These are phyloP conservation scores for Aphis craccivora DNA, from an alignment of 1,140 invertebrate species.

Conservation along the genomic window DNA sequence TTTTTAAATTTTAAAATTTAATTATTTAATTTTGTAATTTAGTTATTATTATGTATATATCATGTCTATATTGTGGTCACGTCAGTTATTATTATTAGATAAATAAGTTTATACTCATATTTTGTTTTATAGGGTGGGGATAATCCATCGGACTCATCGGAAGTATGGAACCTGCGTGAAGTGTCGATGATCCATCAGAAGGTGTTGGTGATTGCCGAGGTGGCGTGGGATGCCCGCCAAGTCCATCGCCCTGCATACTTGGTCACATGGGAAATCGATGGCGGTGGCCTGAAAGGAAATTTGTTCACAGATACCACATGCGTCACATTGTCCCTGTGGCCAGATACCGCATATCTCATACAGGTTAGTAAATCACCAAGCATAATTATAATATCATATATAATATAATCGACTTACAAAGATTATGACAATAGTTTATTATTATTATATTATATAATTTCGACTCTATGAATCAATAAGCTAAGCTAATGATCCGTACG, in stretches of 20 bases:
- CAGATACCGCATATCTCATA: conserved; percentile 80
- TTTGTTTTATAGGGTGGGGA: neutral
- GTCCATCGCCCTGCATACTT: conserved; percentile 67
- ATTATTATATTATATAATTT: neutral
- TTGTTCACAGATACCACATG: conserved; percentile 80
- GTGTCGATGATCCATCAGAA: conserved; percentile 75
- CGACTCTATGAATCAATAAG: neutral
- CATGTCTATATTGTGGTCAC: neutral
- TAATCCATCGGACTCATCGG: neutral
- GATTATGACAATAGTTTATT: neutral
- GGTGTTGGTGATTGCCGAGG: conserved; percentile 77
- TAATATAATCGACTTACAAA: neutral
- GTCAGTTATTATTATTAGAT: too few relatives aligned
- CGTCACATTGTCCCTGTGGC: conserved; percentile 80
- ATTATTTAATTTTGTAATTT: neutral
- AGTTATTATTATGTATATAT: neutral
- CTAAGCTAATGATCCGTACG: neutral
- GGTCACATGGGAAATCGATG: conserved; percentile 83
- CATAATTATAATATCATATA: too few relatives aligned
- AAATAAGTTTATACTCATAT: neutral
- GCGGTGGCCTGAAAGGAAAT: conserved; percentile 82
- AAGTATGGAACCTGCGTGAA: conserved; percentile 71
- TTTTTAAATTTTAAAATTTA: neutral
- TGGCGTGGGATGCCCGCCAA: conserved; percentile 73
- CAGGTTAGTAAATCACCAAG: conserved; percentile 67